Base-by-base conservation (phyloP, 2,888 invertebrate genomes). In the Pinctada fucata region DNA sequence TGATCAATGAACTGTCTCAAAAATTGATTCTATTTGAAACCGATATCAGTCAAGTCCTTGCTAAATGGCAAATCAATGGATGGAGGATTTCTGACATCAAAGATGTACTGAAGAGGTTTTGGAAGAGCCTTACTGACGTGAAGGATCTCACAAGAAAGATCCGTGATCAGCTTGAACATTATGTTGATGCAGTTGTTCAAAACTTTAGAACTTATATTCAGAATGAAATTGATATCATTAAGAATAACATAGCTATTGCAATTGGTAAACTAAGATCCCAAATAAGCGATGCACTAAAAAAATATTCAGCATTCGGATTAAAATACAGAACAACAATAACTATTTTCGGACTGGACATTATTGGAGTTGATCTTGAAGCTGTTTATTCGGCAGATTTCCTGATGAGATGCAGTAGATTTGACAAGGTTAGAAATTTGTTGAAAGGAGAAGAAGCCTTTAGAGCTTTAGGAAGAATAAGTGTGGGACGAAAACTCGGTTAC, bases 361-460 rank as follows among this genome's bases (percentile, higher is more conserved):
- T 48, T 67, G 72, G 75, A 0, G 16, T 83, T 6, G 78, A 82
- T 45, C 50, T 82, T 45, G 83, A 85, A 65, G n/a, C 83, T n/a
- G 78, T 83, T 4, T 72, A 77, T 63, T 78, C 82, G 16, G 49
- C n/a, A n/a, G 68, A 63, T 3, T 49, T 16, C 16, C 6, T 83
- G 3, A 72, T 52, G 16, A 31, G 72, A n/a, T 85, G 83, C 58
- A 81, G 72, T 49, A 68, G 76, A 58, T 83, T 80, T 70, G 45
- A 71, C 8, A 68, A 73, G 6, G 72, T 78, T 16, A 73, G 73
- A 3, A 51, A 80, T 4, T 52, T 80, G 16, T 45, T 85, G 16
- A n/a, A 76, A 67, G 83, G 78, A 5, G 72, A 80, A 64, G n/a
- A 66, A 49, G 81, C 82, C 0, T 31, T 79, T 3, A 50, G 82